Base-by-base conservation (phyloP, 2,888 invertebrate species). In the Chloroclystis v-ata region DNA sequence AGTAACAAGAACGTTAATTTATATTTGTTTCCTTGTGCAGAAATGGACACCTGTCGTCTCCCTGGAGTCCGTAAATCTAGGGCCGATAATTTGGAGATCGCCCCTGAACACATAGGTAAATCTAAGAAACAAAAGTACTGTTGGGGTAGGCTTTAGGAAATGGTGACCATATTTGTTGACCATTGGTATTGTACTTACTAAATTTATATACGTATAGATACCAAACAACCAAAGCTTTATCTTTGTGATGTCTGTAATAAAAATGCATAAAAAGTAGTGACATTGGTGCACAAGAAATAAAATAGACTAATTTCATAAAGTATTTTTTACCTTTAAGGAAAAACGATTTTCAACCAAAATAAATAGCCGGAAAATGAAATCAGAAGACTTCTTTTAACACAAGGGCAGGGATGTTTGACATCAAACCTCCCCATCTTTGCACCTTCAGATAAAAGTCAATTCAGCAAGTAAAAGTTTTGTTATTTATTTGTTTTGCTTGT, bases 401-500 rank as follows among this genome's bases (percentile, higher is more conserved):
- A 2, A 20, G 5, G 2, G 20, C 2, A 20, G 20, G 20, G 20
- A 20, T 5, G 5, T 2, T 20, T 20, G 20, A 20, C 20, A 20
- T 20, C 20, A 20, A 2, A 20, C 2, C 20, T 5, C 33, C 39
- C 47, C 43, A 13, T 54, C 63, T 67, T 64, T 63, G 61, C 64
- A 67, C 64, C 65, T 64, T 44, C 52, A 43, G 54, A 56, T 56
- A 54, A 58, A 54, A 56, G 44, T 53, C 50, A 50, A 56, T 59
- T 54, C 55, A 45, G 56, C 35, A 52, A 54, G 54, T 48, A 61
- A 61, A 71, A 72, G 69, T 65, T 67, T 67, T 41, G 69, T 76
- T 71, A 81, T 80, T 78, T 80, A 78, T 78, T 72, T 77, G 78
- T 78, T 78, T 74, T 76, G 67, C 67, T 65, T 63, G 54, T 52